phyloP scores from a whole-genome alignment of 2,888 invertebrate species.

The Sinopyrophorus schimmeli region DNA sequence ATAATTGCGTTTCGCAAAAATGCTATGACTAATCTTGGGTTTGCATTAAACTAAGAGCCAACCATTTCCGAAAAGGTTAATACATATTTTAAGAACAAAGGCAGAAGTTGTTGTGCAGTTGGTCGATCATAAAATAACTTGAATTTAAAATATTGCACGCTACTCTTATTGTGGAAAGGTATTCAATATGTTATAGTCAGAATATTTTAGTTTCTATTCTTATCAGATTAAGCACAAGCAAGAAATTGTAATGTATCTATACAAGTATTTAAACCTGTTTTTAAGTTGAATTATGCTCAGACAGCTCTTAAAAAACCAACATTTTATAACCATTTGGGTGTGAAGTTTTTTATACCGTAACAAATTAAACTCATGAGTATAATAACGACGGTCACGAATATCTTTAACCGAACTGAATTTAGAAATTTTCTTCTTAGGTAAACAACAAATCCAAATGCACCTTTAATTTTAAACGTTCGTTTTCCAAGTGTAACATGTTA shows the following conservation, averaged over 20 bases:
- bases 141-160: no score
- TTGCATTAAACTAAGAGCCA: no score
- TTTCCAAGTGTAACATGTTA: no score
- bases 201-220: conserved; percentile 22
- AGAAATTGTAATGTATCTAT: conserved; percentile 28
- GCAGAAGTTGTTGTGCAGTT: no score
- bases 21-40: no score
- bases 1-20: no score
- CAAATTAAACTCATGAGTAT: conserved; percentile 11
- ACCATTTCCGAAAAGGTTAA: no score
- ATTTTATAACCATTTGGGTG: conserved; percentile 23
- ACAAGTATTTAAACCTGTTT: conserved; percentile 31
- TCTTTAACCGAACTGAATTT: conserved; percentile 1
- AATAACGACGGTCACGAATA: conserved; percentile 1
- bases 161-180: no score
- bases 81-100: no score
- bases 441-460: no score
- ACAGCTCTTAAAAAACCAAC: conserved; percentile 18
- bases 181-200: conserved; percentile 24
- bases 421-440: conserved; percentile 4
- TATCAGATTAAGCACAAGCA: conserved; percentile 26
- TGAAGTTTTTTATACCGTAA: conserved; percentile 10
- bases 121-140: no score
- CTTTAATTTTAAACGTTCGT: no score
- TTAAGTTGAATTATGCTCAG: conserved; percentile 27